These are phyloP conservation scores for Dendrophyllia cribrosa DNA, from an alignment of 64 coral and sea anemone genomes.

Conservation along the genomic window DNA sequence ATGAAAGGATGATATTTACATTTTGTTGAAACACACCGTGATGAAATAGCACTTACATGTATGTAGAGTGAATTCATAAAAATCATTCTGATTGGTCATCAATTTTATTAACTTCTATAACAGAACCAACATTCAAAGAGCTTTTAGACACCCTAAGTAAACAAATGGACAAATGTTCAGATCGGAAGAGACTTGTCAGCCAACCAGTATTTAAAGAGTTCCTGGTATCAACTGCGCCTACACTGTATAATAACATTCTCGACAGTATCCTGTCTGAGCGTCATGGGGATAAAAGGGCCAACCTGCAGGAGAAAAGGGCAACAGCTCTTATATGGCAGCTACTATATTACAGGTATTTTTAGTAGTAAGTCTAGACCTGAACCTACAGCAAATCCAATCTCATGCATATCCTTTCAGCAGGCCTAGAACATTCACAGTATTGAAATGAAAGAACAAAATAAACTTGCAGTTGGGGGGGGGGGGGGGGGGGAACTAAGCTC, in stretches of 20 bases:
- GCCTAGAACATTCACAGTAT: not conserved
- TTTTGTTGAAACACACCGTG: not conserved
- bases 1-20: not conserved
- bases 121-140: conserved; percentile 41
- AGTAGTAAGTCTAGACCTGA: not conserved
- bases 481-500: too few species aligned
- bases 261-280: conserved; percentile 60
- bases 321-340: conserved; percentile 78
- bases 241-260: conserved; percentile 51
- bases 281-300: conserved; percentile 55
- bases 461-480: not conserved
- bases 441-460: not conserved
- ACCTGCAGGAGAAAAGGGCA: conserved; percentile 80
- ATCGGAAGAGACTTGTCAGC: conserved; percentile 7
- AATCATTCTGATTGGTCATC: not conserved
- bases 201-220: conserved; percentile 29
- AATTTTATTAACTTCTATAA: not conserved
- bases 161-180: conserved; percentile 33
- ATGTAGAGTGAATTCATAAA: not conserved
- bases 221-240: not conserved
- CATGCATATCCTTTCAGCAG: not conserved
- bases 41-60: conserved; percentile 12
- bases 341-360: conserved; percentile 63
- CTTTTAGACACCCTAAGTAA: not conserved
- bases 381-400: too few species aligned